Evolutionary conservation across 2,113 vertebrate genomes (phyloP), one percentile per base, ranked within the genome.

Genomic region (Ochotona curzoniae): DNA sequence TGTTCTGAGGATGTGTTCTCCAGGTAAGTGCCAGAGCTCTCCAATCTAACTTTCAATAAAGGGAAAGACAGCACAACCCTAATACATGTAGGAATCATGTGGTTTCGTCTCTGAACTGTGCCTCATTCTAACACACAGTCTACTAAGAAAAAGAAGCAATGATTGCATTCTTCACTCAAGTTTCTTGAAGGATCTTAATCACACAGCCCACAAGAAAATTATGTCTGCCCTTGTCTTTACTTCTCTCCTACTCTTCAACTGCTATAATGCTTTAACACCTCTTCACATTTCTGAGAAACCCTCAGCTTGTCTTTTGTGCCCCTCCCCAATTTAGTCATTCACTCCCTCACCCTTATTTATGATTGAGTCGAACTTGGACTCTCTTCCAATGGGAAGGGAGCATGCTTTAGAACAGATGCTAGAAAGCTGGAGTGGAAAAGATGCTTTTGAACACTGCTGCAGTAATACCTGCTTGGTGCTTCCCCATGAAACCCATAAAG

Each of bases 361-460:
- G 44, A 49, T 44, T n/a, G 28, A 44, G 14, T 83, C 35, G 35
- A 67, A 51, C 17, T 74, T 71, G 7, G 20, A 30, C 38, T 82
- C 26, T 86, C 35, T 86, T 74, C 71, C 54, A 90, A 28, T 0
- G 75, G 60, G 61, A 93, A 94, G 67, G 10, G 87, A 67, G 25
- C 18, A 5, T 7, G 91, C 25, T 10, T 83, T 21, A 28, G 23
- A 78, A 90, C 61, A 60, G 17, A 32, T 51, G 13, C 3, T 13
- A 20, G 8, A 38, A 20, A 94, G 10, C 23, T 32, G 21, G 54
- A 47, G 21, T 61, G 69, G 75, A 60, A 6, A 67, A 82, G 20
- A 17, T 4, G 5, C 79, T 35, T 70, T 1, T 86, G 64, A 93
- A 70, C 18, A 66, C 4, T 60, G 5, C n/a, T n/a, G 26, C 12